A percentile compares a stretch with the other conserved stretches of the same genome.
Conservation (phyloP, 2,113 vertebrate genomes). For the Hystrix brachyura region DNA sequence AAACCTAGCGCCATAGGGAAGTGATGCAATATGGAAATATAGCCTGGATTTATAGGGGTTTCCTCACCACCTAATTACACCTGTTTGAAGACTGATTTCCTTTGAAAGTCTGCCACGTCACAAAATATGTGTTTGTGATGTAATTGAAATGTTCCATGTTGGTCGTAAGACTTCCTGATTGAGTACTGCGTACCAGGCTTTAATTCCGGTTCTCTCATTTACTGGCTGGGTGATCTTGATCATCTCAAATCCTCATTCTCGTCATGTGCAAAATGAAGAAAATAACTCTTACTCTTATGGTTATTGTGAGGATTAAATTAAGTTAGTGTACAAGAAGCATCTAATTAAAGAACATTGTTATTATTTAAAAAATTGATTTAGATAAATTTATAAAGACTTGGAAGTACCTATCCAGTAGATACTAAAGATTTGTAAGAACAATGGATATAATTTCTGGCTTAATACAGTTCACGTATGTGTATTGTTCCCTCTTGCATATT, state of each 20-base stretch:
- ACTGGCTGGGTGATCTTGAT: conserved; percentile 1
- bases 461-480: background rate
- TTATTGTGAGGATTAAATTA: conserved; percentile 26
- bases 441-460: conserved; percentile 23
- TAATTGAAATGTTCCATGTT: background rate
- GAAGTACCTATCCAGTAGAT: background rate
- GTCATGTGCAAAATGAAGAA: background rate
- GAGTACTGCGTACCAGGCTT: background rate
- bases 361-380: conserved; percentile 11
- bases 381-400: conserved; percentile 22
- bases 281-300: background rate
- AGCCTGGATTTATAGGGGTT: background rate
- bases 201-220: conserved; percentile 37
- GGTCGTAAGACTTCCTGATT: background rate
- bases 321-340: background rate
- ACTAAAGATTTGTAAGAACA: background rate
- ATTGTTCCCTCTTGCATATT: background rate
- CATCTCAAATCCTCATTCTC: background rate
- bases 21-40: background rate
- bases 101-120: conserved; percentile 45
- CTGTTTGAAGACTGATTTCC: background rate
- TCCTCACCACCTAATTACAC: conserved; percentile 26
- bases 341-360: background rate
- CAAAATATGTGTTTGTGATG: background rate
- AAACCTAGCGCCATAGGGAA: background rate